Percentiles rank a stretch among this genome's conserved stretches.
phyloP scores from a whole-genome alignment of 2,888 invertebrate species.

The Dicyrtoma fusca region DNA sequence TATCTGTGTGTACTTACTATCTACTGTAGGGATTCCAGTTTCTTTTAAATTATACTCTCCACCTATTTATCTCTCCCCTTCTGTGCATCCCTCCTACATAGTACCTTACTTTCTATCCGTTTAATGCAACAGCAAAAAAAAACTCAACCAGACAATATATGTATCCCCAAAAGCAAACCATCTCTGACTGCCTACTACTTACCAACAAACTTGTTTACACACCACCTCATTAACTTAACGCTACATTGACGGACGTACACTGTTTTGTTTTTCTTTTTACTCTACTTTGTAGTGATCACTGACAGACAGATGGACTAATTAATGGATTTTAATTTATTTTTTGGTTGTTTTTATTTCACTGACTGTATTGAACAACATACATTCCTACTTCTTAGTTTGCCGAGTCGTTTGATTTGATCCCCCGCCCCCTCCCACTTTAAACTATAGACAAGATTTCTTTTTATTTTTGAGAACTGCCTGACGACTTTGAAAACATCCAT shows the following conservation, averaged over 20 bases:
- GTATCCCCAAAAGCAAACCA: neutral
- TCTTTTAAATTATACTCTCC: slow-evolving; percentile 14
- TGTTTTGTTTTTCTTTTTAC: slow-evolving; percentile 12
- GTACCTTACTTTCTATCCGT: neutral
- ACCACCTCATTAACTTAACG: slow-evolving; percentile 8
- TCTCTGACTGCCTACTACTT: slow-evolving; percentile 5
- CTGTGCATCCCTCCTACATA: neutral
- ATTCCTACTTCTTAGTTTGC: neutral
- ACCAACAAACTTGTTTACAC: slow-evolving; percentile 23
- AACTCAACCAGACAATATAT: slow-evolving; percentile 21
- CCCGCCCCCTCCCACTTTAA: no score
- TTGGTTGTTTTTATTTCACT: slow-evolving; percentile 17
- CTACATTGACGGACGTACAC: neutral
- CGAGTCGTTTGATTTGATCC: neutral
- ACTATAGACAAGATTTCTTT: neutral
- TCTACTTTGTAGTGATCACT: slow-evolving; percentile 11
- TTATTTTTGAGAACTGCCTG: neutral
- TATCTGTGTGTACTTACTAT: slow-evolving; percentile 21
- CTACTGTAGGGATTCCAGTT: slow-evolving; percentile 34
- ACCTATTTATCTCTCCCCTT: neutral
- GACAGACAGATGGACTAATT: slow-evolving; percentile 35
- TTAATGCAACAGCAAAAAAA: neutral
- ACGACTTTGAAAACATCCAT: neutral
- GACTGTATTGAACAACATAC: slow-evolving; percentile 3
- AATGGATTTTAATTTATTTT: slow-evolving; percentile 10